Percentiles rank a stretch among this genome's conserved stretches.
phyloP scores from a whole-genome alignment of 1,140 invertebrate species.

The Hyles vespertilio region DNA sequence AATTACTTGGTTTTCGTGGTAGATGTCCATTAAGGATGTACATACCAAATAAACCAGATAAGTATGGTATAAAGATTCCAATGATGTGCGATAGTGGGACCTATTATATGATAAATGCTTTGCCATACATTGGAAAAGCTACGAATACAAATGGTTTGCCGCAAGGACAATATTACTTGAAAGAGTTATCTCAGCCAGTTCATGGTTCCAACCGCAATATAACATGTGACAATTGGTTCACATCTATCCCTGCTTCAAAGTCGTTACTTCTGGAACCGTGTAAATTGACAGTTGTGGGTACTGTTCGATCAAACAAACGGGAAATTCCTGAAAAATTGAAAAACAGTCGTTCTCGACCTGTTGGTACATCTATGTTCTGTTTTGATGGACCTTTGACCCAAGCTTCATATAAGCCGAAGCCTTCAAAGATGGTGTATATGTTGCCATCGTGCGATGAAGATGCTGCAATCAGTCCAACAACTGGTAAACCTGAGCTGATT shows the following conservation, averaged over 20 bases:
- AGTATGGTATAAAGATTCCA: slow-evolving; percentile 26
- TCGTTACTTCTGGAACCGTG: slow-evolving; percentile 37
- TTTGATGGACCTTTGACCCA: slow-evolving; percentile 24
- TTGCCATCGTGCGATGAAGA: slow-evolving; percentile 22
- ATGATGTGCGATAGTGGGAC: slow-evolving; percentile 38
- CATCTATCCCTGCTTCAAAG: slow-evolving; percentile 28
- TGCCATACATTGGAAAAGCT: slow-evolving; percentile 44
- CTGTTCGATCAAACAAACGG: slow-evolving; percentile 44
- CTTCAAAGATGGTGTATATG: slow-evolving; percentile 16
- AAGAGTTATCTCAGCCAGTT: slow-evolving; percentile 26
- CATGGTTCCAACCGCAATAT: slow-evolving; percentile 25
- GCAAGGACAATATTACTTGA: slow-evolving; percentile 29
- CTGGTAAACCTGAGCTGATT: slow-evolving; percentile 21
- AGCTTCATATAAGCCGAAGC: slow-evolving; percentile 30
- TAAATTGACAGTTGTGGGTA: slow-evolving; percentile 47
- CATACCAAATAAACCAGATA: slow-evolving; percentile 36
- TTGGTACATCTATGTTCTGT: slow-evolving; percentile 33
- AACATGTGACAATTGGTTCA: slow-evolving; percentile 13
- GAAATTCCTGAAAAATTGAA: slow-evolving; percentile 50
- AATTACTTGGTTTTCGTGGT: slow-evolving; percentile 10
- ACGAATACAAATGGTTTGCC: slow-evolving; percentile 29
- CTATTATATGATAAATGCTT: slow-evolving; percentile 48
- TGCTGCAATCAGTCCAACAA: slow-evolving; percentile 9
- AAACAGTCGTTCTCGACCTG: slow-evolving; percentile 13
- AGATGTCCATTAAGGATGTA: slow-evolving; percentile 19